These are phyloP conservation scores for Apistogramma diplotaenia DNA, from an alignment of 2,113 vertebrate genomes.

Conservation along the genomic window DNA sequence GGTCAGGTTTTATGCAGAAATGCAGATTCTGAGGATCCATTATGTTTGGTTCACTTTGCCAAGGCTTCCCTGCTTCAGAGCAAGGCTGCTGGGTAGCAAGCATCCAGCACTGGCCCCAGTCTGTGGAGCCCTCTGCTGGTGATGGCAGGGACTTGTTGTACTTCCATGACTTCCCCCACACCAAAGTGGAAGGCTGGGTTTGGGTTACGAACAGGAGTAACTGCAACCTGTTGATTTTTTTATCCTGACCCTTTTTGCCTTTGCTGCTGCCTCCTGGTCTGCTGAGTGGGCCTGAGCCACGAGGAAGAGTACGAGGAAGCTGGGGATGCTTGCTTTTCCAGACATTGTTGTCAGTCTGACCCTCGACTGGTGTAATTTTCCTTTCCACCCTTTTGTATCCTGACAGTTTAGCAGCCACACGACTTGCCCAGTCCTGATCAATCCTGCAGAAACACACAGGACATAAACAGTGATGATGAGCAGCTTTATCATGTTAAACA, in stretches of 20 bases:
- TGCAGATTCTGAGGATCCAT: background rate
- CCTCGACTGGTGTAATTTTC: conserved; percentile 7
- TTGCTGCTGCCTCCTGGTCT: conserved; percentile 4
- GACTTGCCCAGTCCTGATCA: conserved; percentile 57
- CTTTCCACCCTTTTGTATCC: conserved; percentile 32
- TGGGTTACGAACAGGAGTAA: conserved; percentile 33
- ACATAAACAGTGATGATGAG: no score
- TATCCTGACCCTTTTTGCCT: conserved; percentile 24
- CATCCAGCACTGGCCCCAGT: conserved; percentile 66
- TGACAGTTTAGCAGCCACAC: conserved; percentile 5
- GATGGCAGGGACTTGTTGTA: conserved; percentile 41
- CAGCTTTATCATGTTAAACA: no score
- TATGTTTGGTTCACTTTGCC: conserved; percentile 34
- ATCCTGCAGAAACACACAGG: conserved; percentile 47
- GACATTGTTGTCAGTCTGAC: background rate
- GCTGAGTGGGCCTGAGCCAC: background rate
- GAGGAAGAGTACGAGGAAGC: background rate
- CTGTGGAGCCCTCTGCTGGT: conserved; percentile 5
- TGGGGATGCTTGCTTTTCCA: conserved; percentile 26
- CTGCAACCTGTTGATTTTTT: conserved; percentile 10
- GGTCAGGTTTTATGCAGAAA: conserved; percentile 30
- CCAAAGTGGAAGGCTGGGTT: conserved; percentile 42
- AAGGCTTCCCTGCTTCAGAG: conserved; percentile 30
- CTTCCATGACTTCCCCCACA: conserved; percentile 66
- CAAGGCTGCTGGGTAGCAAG: conserved; percentile 50